Conservation (phyloP, 2,888 invertebrate species). For the Brenthis daphne region DNA sequence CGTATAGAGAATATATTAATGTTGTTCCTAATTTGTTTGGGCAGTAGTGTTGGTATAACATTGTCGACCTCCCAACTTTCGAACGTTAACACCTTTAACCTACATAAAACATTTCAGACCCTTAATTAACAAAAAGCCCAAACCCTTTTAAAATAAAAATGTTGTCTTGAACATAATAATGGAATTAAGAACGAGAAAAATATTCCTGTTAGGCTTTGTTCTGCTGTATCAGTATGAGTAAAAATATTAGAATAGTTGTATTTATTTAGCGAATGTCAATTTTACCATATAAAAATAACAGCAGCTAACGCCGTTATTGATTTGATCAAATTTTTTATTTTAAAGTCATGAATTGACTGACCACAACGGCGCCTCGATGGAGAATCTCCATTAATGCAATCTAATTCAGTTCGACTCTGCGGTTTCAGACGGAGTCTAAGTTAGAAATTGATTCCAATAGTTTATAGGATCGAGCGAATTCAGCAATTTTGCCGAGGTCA, state of each 20-base stretch:
- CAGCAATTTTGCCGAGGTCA: conserved; percentile 41
- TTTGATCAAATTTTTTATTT: background rate
- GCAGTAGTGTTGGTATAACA: conserved; percentile 63
- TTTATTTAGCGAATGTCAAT: no score
- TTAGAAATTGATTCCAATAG: conserved; percentile 48
- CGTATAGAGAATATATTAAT: conserved; percentile 80
- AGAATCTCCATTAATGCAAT: conserved; percentile 46
- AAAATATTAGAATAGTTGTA: background rate
- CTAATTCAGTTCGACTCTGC: conserved; percentile 45
- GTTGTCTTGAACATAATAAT: no score
- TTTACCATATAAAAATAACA: no score
- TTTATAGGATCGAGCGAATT: conserved; percentile 43
- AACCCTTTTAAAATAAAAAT: background rate
- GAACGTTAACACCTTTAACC: conserved; percentile 64
- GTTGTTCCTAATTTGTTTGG: conserved; percentile 80
- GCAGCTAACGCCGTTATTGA: background rate
- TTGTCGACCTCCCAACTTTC: conserved; percentile 68
- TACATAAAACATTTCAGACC: conserved; percentile 41
- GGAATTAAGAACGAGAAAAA: no score
- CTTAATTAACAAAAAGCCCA: conserved; percentile 10
- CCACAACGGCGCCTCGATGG: conserved; percentile 33
- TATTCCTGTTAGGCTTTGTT: no score
- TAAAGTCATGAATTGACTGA: conserved; percentile 9
- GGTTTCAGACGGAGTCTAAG: conserved; percentile 44
- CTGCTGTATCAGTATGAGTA: background rate